Base-by-base conservation (phyloP, 2,888 invertebrate genomes). In the Myopa tessellatipennis region DNA sequence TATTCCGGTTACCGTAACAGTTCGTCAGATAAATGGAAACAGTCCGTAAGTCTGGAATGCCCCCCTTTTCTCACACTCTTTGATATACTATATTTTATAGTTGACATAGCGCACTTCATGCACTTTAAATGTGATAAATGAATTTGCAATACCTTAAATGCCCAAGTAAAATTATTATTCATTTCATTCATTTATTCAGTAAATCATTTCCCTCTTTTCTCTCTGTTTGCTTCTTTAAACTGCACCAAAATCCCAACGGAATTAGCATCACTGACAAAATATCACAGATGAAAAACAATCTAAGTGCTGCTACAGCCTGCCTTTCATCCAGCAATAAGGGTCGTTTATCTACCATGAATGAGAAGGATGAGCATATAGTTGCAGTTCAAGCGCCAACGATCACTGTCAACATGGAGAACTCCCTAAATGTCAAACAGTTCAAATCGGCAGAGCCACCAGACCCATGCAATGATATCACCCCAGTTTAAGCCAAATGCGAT, bases 301-400 rank as follows among this genome's bases (percentile, higher is more conserved):
- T 34, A 16, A 73, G 72, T 72, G 18, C 4, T 2, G 14, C 36
- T 5, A 40, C 60, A 18, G 38, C 60, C 26, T 18, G 58, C 38
- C 10, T 26, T 18, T 45, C 61, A 36, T 61, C 63, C 14, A 26
- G 14, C 77, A 85, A 84, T 84, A 83, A 82, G 77, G 85, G 83
- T 84, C 92, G 96, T 80, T 90, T 96, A 63, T 95, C 96, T 38
- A 95, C 95, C 52, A 96, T 96, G 95, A 93, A 96, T 89, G 95
- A 95, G 80, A 96, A 96, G 82, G 95, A 95, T 88, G 94, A 79
- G 34, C n/a, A 76, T 26, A n/a, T 63, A n/a, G 55, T 45, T 10
- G n/a, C 71, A 40, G 65, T 16, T 26, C 50, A 36, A 26, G 18
- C 58, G n/a, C 60, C 50, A 14, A 55, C 61, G 40, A 69, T 63